Percentiles rank a stretch among this genome's conserved stretches.
Conservation (phyloP, 2,113 vertebrate species). For the Dasyurus viverrinus region DNA sequence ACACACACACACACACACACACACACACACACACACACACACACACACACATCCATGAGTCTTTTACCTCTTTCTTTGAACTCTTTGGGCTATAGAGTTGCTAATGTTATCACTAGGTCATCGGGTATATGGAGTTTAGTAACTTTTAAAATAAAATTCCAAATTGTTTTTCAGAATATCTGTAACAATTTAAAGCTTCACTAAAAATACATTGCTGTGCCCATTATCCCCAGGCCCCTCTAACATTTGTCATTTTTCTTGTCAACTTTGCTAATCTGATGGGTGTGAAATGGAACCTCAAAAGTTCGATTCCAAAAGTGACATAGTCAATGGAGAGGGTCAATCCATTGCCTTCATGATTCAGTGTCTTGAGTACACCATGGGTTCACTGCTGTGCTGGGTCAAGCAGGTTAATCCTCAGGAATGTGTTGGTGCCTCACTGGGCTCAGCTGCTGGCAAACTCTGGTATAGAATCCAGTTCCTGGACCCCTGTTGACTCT, state of each 20-base stretch:
- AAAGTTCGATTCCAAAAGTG: not conserved
- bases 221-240: not conserved
- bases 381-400: not conserved
- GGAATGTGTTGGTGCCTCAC: not conserved
- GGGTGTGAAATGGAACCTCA: not conserved
- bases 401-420: slow-evolving; percentile 1
- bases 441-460: not conserved
- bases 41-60: not conserved
- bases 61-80: not conserved
- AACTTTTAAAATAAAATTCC: not conserved
- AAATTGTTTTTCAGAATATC: not conserved
- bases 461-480: not conserved
- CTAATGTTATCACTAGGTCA: not conserved
- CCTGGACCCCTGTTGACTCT: not conserved
- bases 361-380: not conserved
- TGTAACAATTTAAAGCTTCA: not conserved
- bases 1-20: no score
- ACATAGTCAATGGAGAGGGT: not conserved
- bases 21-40: no score
- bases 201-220: not conserved
- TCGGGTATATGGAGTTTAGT: not conserved
- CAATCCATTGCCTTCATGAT: not conserved
- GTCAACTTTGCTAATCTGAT: not conserved
- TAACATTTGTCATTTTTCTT: not conserved
- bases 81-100: not conserved